Evolutionary conservation across 2,797 vertebrate species (phyloP).

Genomic region (Catharus ustulatus): DNA sequence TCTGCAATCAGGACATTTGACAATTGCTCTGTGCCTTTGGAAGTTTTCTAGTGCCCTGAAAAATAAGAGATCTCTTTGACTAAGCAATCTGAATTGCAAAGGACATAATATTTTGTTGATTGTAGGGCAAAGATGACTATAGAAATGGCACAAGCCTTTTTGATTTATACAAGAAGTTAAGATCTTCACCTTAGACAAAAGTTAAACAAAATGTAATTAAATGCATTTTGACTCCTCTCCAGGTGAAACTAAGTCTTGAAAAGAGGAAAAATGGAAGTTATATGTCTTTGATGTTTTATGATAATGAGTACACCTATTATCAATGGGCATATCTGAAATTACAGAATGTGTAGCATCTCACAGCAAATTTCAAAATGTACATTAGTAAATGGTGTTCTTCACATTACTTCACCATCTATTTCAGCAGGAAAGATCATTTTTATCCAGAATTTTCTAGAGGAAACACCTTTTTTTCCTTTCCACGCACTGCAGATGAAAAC

Average conservation of each 20-base stretch:
- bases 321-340: not conserved
- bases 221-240: not conserved
- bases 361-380: not conserved
- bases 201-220: not conserved
- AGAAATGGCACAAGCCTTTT: not conserved
- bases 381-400: not conserved
- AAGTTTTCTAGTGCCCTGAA: not conserved
- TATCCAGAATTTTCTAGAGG: not conserved
- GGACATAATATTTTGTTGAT: not conserved
- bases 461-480: not conserved
- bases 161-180: not conserved
- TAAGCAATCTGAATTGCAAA: not conserved
- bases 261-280: not conserved
- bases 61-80: not conserved
- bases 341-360: not conserved
- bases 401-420: not conserved
- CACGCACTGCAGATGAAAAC: constrained; percentile 36
- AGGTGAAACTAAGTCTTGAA: not conserved
- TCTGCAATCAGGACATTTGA: rapidly evolving
- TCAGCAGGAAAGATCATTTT: not conserved
- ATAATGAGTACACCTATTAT: not conserved
- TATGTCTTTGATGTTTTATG: not conserved
- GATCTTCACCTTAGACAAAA: not conserved
- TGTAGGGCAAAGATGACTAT: not conserved
- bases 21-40: not conserved